Evolutionary conservation across 2,113 vertebrate genomes (phyloP), one percentile per base, ranked within the genome.

Genomic region (Apteryx mantelli): DNA sequence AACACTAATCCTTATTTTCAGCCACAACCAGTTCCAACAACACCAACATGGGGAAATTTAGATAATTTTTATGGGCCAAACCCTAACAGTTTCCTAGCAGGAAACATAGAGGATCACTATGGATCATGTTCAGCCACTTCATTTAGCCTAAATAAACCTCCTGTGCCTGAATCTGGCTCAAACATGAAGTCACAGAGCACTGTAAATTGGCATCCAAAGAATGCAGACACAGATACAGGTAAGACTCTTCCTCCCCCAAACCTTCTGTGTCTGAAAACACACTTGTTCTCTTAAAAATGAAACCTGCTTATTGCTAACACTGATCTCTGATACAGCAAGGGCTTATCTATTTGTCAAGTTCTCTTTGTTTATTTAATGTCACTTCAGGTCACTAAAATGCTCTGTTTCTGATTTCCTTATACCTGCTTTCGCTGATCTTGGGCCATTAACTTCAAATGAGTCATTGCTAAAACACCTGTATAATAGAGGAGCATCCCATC

Each of bases 121-220:
- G 55, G 61, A 50, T 36, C 71, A 48, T 4, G 21, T 82, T 22
- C 82, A 92, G 60, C 50, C 58, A 77, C 9, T 32, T 26, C 53
- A 36, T n/a, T 86, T 24, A 91, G 26, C 75, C 17, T 75, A n/a
- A 92, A 52, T 75, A 98, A 97, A 73, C 46, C 55, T 34, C 95
- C 98, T 9, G 97, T 98, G 75, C 97, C 97, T 2, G 98, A 98
- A 95, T 97, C 95, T 66, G 95, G 38, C 63, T 50, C 53, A 75
- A 81, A 61, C 86, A 17, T 30, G 3, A 53, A 13, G 1, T 69
- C 90, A 64, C 95, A 68, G 18, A 30, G 38, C 30, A 86, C 46
- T 0, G 25, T 85, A 42, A 79, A 79, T 50, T 88, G 53, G 95
- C 90, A 53, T 82, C 80, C 42, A 24, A 48, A 24, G 65, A 95